phyloP scores from a whole-genome alignment of 2,113 vertebrate genomes.

The Heliornis fulica region DNA sequence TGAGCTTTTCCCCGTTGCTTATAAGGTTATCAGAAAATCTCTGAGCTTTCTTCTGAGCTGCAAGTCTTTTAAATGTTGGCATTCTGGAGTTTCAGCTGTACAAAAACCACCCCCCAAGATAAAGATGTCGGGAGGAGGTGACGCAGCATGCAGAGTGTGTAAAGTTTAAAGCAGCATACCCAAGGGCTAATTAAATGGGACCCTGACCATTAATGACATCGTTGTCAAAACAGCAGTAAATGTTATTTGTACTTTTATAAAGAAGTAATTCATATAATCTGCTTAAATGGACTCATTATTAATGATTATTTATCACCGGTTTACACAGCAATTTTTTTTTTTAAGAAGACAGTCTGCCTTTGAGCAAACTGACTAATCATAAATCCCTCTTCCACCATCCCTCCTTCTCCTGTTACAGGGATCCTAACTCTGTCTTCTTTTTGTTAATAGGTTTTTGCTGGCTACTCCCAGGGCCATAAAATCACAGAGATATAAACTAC shows the following conservation, averaged over 20 bases:
- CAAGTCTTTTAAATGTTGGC: neutral
- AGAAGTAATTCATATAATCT: neutral
- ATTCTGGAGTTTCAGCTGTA: neutral
- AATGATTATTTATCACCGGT: neutral
- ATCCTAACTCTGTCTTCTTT: neutral
- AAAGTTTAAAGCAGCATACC: neutral
- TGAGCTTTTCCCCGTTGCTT: neutral
- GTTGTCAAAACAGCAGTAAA: neutral
- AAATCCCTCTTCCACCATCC: neutral
- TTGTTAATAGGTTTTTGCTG: slow-evolving; percentile 27
- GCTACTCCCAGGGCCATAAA: slow-evolving; percentile 1
- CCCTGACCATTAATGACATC: neutral
- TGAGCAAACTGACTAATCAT: neutral
- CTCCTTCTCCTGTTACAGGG: slow-evolving; percentile 16
- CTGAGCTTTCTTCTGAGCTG: neutral
- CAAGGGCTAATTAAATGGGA: neutral
- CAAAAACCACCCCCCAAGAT: neutral
- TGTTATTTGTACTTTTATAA: neutral
- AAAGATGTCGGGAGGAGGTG: neutral
- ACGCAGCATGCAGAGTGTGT: accelerated
- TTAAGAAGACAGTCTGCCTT: neutral
- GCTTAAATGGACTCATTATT: neutral
- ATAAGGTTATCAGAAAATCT: neutral
- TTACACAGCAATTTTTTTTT: neutral
- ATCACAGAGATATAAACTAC: slow-evolving; percentile 1